Base-by-base conservation (phyloP, 2,888 invertebrate genomes). In the Zaprionus bogoriensis region DNA sequence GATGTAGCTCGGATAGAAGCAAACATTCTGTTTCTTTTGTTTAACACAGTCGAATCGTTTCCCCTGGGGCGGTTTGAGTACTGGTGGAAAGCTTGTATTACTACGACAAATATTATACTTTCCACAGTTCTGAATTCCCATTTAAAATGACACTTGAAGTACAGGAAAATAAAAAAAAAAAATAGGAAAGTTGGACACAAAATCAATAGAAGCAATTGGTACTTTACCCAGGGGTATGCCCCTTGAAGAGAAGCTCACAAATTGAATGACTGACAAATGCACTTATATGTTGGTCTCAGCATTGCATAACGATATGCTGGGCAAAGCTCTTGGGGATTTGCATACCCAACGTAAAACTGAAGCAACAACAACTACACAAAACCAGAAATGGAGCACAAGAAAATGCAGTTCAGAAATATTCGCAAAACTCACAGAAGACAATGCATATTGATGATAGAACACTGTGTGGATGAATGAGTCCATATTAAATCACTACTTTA, bases 251-350 rank as follows among this genome's bases (percentile, higher is more conserved):
- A 66, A 52, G 38, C 51, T 38, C 68, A 61, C 73, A 77, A 73
- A 78, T 73, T 75, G 73, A 73, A 81, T 73, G 75, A 75, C 67
- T 78, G 81, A 75, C 75, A 73, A 78, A 77, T 77, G 81, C 81
- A 77, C 81, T 77, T 79, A 79, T 74, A 60, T 36, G 32, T 54
- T 50, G 32, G 53, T 65, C 46, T 36, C 54, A 55, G 60, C 47
- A 58, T 52, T 55, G 54, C 61, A 44, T 14, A 44, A 38, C 38
- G 22, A 47, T 48, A 50, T 52, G 74, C 50, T 70, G 59, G 54
- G 23, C 60, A 53, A 60, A 50, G 48, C 80, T 64, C 60, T 55
- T 65, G 68, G 65, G 74, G 72, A 68, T 70, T 74, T 71, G 72
- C 72, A 74, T 78, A 77, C 57, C 54, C 64, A 79, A 57, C 38